Percentiles rank a stretch among this genome's conserved stretches.
Evolutionary conservation across 2,113 vertebrate species (phyloP).

Genomic region (Hippocampus barbouri): DNA sequence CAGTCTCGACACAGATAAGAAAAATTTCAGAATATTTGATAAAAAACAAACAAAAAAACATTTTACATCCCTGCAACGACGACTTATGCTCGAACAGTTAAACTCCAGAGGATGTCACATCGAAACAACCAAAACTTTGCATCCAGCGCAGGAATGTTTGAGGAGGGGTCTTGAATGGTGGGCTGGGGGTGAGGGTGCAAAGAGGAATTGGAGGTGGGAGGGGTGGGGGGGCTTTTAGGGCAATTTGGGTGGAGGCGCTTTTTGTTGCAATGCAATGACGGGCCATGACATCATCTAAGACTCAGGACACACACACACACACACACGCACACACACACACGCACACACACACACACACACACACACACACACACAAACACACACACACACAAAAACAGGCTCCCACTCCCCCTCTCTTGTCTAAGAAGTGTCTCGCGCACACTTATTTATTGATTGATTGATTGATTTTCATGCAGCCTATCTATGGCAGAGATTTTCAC

Average conservation of each 20-base stretch:
- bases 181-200: conserved; percentile 13
- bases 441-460: no score
- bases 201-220: conserved; percentile 22
- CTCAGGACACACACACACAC: conserved; percentile 8
- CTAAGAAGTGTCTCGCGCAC: conserved; percentile 45
- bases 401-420: conserved; percentile 35
- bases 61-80: no score
- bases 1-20: no score
- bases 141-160: conserved; percentile 55
- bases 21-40: no score
- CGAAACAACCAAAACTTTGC: no score
- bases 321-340: not conserved
- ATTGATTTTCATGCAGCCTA: not conserved
- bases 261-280: conserved; percentile 39
- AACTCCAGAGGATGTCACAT: no score
- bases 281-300: conserved; percentile 63
- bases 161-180: conserved; percentile 55
- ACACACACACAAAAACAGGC: conserved; percentile 13
- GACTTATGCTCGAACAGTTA: no score
- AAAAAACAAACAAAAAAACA: no score
- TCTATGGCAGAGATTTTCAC: not conserved
- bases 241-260: conserved; percentile 35
- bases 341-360: conserved; percentile 3
- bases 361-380: not conserved
- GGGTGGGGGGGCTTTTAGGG: conserved; percentile 21